Percentiles rank a stretch among this genome's conserved stretches.
Evolutionary conservation across 2,113 vertebrate species (phyloP).

Genomic region (Pachycephala philippinensis): DNA sequence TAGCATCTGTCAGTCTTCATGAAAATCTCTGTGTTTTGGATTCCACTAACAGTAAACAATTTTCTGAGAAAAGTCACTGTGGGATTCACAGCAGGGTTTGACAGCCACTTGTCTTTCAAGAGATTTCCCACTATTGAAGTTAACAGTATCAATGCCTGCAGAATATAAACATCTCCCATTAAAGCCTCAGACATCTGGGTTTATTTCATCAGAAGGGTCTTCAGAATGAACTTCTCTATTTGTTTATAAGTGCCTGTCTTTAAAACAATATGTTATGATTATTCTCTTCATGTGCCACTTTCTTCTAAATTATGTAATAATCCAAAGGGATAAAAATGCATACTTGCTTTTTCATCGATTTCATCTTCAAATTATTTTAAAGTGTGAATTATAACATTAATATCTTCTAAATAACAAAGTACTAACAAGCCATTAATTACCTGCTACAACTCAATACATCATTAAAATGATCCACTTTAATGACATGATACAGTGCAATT

Average conservation of each 20-base stretch:
- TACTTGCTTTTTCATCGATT: not conserved
- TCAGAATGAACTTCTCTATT: not conserved
- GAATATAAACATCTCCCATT: not conserved
- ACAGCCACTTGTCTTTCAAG: conserved; percentile 43
- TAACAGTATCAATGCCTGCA: not conserved
- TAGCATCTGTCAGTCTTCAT: conserved; percentile 20
- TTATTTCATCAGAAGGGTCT: not conserved
- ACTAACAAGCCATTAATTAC: conserved; percentile 6
- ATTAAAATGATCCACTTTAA: not conserved
- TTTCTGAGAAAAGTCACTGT: conserved; percentile 21
- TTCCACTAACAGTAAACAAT: conserved; percentile 32
- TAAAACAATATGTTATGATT: conserved; percentile 5
- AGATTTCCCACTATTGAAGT: not conserved
- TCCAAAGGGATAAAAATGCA: not conserved
- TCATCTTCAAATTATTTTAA: not conserved
- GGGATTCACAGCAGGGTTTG: conserved; percentile 40
- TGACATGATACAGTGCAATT: not conserved
- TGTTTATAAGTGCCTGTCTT: not conserved
- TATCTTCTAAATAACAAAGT: not conserved
- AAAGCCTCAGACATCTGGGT: not conserved
- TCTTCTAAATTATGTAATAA: not conserved
- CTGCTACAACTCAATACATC: not conserved
- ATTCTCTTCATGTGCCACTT: not conserved
- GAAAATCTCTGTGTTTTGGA: conserved; percentile 35
- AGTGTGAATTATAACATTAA: not conserved